A percentile compares a stretch with the other conserved stretches of the same genome.
These are phyloP conservation scores for Trogon melanurus DNA, from an alignment of 2,113 vertebrate genomes.

Conservation along the genomic window DNA sequence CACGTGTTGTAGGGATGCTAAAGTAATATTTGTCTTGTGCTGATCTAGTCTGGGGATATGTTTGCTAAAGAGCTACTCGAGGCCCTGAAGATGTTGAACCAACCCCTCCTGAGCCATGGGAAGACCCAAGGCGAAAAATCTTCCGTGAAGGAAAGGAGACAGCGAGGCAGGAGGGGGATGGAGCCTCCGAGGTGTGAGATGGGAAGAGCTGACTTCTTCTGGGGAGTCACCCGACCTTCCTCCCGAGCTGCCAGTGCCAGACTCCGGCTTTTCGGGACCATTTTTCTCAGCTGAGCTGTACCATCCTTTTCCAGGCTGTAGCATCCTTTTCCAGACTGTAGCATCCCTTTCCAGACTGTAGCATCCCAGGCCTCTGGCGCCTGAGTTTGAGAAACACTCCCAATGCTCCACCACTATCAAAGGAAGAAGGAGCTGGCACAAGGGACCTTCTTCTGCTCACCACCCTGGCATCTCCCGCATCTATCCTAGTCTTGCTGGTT, in stretches of 20 bases:
- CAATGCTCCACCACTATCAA: fast-evolving
- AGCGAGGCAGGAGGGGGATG: background rate
- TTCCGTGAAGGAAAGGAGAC: background rate
- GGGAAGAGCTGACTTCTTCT: background rate
- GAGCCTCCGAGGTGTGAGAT: background rate
- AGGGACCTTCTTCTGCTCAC: background rate
- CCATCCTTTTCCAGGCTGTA: background rate
- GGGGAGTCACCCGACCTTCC: background rate
- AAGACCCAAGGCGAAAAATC: background rate
- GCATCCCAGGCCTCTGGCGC: background rate
- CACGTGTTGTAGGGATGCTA: background rate
- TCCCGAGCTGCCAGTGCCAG: background rate
- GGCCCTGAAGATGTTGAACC: background rate
- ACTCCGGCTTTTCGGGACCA: background rate
- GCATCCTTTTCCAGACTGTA: too few relatives aligned
- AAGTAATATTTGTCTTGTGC: slow-evolving; percentile 28
- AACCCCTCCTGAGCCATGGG: background rate
- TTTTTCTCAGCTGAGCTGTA: background rate
- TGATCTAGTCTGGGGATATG: background rate
- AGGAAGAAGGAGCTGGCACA: background rate
- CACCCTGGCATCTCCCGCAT: background rate
- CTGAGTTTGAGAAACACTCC: background rate
- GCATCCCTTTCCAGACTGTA: too few relatives aligned
- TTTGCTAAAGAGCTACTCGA: background rate
- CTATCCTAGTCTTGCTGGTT: background rate